Conservation (phyloP, 2,888 invertebrate genomes). For the Cotesia congregata region DNA sequence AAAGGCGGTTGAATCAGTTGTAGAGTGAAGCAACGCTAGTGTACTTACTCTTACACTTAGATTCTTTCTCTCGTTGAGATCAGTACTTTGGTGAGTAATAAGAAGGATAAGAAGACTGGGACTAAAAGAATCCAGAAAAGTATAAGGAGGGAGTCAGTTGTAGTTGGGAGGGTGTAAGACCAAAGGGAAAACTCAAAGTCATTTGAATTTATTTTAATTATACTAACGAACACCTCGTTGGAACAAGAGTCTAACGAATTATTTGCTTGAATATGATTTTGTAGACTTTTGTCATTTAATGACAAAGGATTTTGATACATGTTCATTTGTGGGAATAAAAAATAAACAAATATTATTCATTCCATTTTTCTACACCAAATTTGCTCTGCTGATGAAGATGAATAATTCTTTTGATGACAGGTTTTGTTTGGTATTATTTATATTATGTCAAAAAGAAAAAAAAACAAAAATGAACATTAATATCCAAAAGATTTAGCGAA, state of each 20-base stretch:
- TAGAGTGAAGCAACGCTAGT: constrained; percentile 6
- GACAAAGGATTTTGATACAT: constrained; percentile 56
- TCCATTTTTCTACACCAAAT: not conserved
- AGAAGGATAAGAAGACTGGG: constrained; percentile 14
- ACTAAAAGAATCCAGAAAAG: constrained; percentile 33
- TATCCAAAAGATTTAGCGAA: constrained; percentile 19
- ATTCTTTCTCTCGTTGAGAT: not conserved
- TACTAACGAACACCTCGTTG: constrained; percentile 65
- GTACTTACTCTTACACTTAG: too few species aligned
- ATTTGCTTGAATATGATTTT: constrained; percentile 70
- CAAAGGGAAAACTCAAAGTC: constrained; percentile 60
- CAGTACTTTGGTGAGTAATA: not conserved
- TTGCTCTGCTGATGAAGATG: not conserved
- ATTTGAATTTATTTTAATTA: constrained; percentile 71
- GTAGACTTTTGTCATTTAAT: constrained; percentile 54
- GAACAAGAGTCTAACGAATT: constrained; percentile 66
- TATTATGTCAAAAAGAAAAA: constrained; percentile 8
- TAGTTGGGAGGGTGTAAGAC: constrained; percentile 33
- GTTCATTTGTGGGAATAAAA: not conserved
- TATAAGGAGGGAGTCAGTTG: constrained; percentile 32
- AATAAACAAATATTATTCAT: not conserved
- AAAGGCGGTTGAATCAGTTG: constrained; percentile 13
- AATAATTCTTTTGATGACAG: not conserved
- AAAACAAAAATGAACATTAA: not conserved
- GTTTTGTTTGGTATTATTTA: not conserved